phyloP scores from a whole-genome alignment of 92 coral and sea anemone species.

The Porites lobata region DNA sequence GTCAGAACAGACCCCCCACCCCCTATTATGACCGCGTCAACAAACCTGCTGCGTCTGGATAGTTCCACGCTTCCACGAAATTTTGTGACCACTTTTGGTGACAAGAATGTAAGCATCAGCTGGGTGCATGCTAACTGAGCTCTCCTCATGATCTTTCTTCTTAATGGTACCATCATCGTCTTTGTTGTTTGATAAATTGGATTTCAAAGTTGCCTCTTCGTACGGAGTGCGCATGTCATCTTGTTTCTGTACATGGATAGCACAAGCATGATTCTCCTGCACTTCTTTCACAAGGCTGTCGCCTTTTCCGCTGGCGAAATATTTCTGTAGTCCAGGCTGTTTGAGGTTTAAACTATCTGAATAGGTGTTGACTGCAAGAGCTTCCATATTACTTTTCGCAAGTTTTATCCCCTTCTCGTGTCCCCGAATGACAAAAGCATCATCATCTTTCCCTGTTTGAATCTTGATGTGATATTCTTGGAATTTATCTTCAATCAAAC shows the following conservation, averaged over 20 bases:
- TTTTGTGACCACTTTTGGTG: constrained; percentile 56
- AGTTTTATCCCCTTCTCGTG: constrained; percentile 70
- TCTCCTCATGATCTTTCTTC: neutral
- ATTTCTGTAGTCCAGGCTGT: constrained; percentile 77
- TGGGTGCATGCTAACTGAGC: neutral
- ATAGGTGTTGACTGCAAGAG: constrained; percentile 8
- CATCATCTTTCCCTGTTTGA: constrained; percentile 37
- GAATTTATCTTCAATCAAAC: constrained; percentile 54
- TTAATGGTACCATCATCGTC: constrained; percentile 1
- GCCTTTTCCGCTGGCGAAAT: constrained; percentile 68
- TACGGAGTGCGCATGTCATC: neutral
- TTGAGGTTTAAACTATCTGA: constrained; percentile 31
- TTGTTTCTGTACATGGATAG: constrained; percentile 43
- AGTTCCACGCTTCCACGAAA: constrained; percentile 86
- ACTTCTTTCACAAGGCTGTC: constrained; percentile 67
- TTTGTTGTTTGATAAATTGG: constrained; percentile 25
- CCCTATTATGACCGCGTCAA: neutral
- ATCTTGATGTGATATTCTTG: constrained; percentile 54
- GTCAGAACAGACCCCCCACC: no score
- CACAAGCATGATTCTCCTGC: constrained; percentile 69
- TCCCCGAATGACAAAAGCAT: constrained; percentile 69
- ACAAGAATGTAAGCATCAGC: constrained; percentile 22
- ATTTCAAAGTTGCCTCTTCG: neutral
- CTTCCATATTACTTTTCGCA: constrained; percentile 6
- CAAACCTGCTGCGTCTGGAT: constrained; percentile 76